Percentiles rank a stretch among this genome's conserved stretches.
phyloP scores from a whole-genome alignment of 37 sponge, comb jelly and placozoan species.

The Halisarca cf. caerulea region DNA sequence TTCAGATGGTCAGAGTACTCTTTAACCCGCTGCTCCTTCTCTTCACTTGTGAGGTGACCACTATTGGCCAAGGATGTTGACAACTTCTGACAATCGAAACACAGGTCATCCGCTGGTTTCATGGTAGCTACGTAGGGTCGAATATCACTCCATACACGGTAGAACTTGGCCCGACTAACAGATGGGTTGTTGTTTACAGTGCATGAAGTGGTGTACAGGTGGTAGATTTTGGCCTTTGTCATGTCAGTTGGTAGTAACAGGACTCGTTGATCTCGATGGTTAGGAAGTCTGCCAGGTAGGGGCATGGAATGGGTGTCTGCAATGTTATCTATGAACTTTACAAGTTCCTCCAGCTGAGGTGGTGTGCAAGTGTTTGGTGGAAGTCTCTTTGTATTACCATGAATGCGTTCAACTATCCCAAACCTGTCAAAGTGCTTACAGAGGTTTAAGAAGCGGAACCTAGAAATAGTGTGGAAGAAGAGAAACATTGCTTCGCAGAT shows the following conservation, averaged over 20 bases:
- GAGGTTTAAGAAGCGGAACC: background rate
- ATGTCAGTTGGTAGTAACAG: conserved; percentile 41
- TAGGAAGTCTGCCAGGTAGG: conserved; percentile 54
- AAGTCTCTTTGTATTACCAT: background rate
- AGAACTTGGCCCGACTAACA: background rate
- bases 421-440: background rate
- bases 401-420: background rate
- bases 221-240: background rate
- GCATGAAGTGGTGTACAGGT: background rate
- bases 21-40: background rate
- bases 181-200: background rate
- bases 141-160: background rate
- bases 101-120: conserved; percentile 40
- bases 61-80: background rate
- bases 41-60: background rate
- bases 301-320: conserved; percentile 21
- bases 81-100: conserved; percentile 36
- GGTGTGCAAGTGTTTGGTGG: background rate
- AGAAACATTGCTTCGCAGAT: background rate
- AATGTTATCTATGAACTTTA: background rate
- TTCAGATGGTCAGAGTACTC: background rate
- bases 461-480: background rate
- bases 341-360: background rate
- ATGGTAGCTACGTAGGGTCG: background rate
- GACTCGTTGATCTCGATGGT: conserved; percentile 32